Base-by-base conservation (phyloP, 2,888 invertebrate species). In the Amorpha juglandis region DNA sequence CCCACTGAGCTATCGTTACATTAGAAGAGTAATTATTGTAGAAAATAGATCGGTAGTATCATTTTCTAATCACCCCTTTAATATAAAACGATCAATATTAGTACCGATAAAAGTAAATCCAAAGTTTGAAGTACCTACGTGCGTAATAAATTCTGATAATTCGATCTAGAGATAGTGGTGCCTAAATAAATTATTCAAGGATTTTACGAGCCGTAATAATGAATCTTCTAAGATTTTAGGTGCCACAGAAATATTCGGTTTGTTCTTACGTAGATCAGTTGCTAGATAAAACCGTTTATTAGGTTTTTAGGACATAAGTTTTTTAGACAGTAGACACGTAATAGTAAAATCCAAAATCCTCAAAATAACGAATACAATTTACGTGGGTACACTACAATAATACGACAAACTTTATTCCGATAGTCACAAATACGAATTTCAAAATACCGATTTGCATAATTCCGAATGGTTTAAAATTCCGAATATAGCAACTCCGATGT, bases 181-280 rank as follows among this genome's bases (percentile, higher is more conserved):
- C 42, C 42, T 12, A 42, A 58, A 38, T 38, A 9, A 42, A 58
- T 58, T 42, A 58, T 58, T 55, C 55, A 55, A 38, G 12, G n/a
- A 35, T 19, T 38, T 58, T 58, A 58, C 16, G 58, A 19, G 11
- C 19, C 38, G 9, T 42, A 42, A n/a, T 42, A 58, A 58, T 38
- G 9, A 38, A 11, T 33, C 52, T 35, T n/a, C 53, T 35, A 16
- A 42, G 16, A 42, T 58, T 58, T 58, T 42, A 58, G 6, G 42
- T 19, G 19, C 38, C 19, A 50, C 33, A 35, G 16, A 27, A 27
- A 53, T 47, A 11, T 47, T 42, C 1, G 27, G 27, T 27, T 3
- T 1, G 1, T 27, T 47, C 7, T 53, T 16, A 47, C 12, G 9
- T 21, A 42, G 19, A 14, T 51, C 21, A 19, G 16, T 19, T 19